Evolutionary conservation across 2,797 vertebrate species (phyloP), one percentile per base, ranked within the genome.

Genomic region (Xiphophorus birchmanni): DNA sequence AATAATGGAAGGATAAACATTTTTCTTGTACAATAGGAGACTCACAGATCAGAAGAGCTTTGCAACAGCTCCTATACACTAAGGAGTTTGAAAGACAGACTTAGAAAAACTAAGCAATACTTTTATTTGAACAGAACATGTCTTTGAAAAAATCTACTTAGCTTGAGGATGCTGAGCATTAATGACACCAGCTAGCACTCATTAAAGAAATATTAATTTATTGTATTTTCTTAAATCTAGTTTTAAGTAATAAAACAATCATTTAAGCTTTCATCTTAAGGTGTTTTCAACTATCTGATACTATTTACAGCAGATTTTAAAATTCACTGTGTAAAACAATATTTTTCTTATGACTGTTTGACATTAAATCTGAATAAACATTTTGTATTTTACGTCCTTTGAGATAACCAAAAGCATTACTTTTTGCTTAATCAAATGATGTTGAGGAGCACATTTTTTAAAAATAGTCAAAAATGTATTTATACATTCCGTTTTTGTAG

Each of bases 21-120:
- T 76, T 56, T 52, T 60, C 35, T 18, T 81, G 17, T 26, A 80
- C 40, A 83, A 77, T 5, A 72, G 5, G n/a, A 67, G 23, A 73
- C 32, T 50, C 56, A 77, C 35, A 73, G 45, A 82, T 67, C 63
- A 69, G 37, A 73, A 13, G 18, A 26, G 32, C 35, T 60, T 73
- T 77, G 52, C 35, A 40, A 50, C 78, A 45, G 47, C 65, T 74
- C 73, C 17, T 71, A n/a, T 82, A 75, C 73, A 82, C 75, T 82
- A 45, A 72, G 71, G 48, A 82, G 73, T 67, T 60, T 73, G 54
- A 60, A 72, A 80, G 78, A 54, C 60, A 56, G 12, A 37, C 15
- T 9, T 37, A 10, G 4, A 67, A 17, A 23, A 60, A 15, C 37
- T 69, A 23, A 11, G 11, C 4, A 26, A 26, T 42, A 42, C 65